Percentiles rank a stretch among this genome's conserved stretches.
Conservation (phyloP, 1,140 invertebrate species). For the Calliphora vicina region DNA sequence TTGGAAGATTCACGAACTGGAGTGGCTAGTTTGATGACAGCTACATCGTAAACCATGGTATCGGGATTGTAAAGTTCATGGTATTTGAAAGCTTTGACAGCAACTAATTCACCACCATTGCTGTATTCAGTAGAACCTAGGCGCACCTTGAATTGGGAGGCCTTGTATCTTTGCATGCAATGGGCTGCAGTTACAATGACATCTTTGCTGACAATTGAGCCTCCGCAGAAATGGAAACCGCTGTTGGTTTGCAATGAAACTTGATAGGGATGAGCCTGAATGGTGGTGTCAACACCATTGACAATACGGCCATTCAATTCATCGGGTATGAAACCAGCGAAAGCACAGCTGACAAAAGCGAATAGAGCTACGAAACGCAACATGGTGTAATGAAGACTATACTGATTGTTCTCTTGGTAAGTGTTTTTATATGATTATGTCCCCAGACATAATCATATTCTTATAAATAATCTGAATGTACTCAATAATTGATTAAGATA, state of each 20-base stretch:
- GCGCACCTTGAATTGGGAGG: conserved; percentile 46
- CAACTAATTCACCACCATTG: conserved; percentile 48
- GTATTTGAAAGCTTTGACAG: conserved; percentile 45
- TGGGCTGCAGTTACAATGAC: conserved; percentile 69
- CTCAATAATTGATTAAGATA: too few relatives aligned
- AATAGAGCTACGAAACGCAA: conserved; percentile 40
- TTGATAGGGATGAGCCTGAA: conserved; percentile 46
- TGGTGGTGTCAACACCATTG: conserved; percentile 45
- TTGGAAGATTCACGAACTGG: conserved; percentile 45
- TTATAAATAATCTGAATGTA: too few relatives aligned
- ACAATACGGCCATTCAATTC: conserved; percentile 49
- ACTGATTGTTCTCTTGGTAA: too few relatives aligned
- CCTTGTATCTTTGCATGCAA: conserved; percentile 60
- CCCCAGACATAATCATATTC: too few relatives aligned
- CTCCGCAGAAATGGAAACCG: conserved; percentile 66
- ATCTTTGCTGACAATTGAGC: conserved; percentile 59
- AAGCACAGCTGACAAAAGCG: conserved; percentile 27
- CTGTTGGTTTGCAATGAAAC: conserved; percentile 43
- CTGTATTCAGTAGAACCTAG: conserved; percentile 46
- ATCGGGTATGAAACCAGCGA: conserved; percentile 32
- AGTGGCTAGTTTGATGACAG: conserved; percentile 62
- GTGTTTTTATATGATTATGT: conserved; percentile 9
- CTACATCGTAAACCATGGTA: conserved; percentile 64
- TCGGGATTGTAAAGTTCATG: conserved; percentile 51
- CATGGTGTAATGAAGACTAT: conserved; percentile 40